Conservation (phyloP, 2,113 vertebrate species). For the Lasiurus borealis region DNA sequence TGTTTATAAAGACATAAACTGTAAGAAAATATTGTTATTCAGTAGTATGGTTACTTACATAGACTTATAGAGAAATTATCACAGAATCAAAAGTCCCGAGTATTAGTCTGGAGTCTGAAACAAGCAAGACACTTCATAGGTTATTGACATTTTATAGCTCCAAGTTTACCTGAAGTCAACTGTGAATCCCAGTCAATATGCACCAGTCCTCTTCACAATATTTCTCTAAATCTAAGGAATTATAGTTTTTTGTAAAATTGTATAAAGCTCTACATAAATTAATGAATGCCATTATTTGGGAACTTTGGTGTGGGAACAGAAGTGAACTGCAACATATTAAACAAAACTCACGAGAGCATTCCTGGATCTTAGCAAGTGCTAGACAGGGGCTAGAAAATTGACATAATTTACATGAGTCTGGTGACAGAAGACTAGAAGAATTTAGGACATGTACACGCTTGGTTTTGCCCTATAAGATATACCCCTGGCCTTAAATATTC, state of each 20-base stretch:
- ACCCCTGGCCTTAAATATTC: background rate
- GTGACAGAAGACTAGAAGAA: background rate
- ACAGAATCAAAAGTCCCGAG: background rate
- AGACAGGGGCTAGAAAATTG: background rate
- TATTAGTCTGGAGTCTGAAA: background rate
- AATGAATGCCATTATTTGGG: background rate
- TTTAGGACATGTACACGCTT: background rate
- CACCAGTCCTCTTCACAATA: background rate
- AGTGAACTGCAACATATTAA: background rate
- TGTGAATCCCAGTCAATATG: background rate
- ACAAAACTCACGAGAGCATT: background rate
- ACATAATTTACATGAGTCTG: background rate
- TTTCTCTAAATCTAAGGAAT: background rate
- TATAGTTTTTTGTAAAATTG: background rate
- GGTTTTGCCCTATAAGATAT: background rate
- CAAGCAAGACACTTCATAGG: background rate
- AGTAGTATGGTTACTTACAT: background rate
- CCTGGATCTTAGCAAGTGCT: background rate
- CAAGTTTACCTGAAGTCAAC: background rate
- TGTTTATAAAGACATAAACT: background rate
- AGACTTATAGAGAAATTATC: background rate
- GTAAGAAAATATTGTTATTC: background rate
- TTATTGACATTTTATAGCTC: background rate
- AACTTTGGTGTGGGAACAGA: background rate
- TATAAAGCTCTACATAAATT: background rate